Conservation (phyloP, 2,113 vertebrate species). For the Zapus hudsonius region DNA sequence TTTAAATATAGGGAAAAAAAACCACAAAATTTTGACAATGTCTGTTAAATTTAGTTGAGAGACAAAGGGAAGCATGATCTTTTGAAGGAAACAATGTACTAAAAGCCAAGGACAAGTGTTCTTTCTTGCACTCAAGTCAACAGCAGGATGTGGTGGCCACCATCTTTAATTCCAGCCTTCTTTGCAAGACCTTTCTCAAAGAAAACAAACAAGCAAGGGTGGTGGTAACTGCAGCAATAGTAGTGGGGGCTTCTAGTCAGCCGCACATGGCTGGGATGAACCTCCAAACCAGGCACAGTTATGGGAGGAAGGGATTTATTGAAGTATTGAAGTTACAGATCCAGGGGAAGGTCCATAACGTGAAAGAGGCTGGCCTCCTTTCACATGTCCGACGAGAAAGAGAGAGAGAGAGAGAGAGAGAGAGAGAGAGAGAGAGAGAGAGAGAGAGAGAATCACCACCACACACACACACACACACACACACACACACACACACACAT, state of each 20-base stretch:
- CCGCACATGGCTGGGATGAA: too few species aligned
- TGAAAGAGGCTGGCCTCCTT: too few species aligned
- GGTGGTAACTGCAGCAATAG: not conserved
- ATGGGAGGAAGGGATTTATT: too few species aligned
- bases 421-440: too few species aligned
- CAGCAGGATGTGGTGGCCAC: not conserved
- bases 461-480: too few species aligned
- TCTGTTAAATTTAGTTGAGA: slow-evolving; percentile 25
- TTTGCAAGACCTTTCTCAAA: not conserved
- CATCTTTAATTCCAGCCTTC: not conserved
- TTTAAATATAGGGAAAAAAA: slow-evolving; percentile 46
- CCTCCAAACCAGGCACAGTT: too few species aligned
- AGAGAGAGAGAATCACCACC: too few species aligned
- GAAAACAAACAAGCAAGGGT: not conserved
- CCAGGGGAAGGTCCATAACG: too few species aligned
- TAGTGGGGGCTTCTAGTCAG: slow-evolving; percentile 2
- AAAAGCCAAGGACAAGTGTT: slow-evolving; percentile 33
- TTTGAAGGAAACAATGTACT: slow-evolving; percentile 7
- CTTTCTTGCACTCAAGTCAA: slow-evolving; percentile 36
- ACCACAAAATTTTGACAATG: slow-evolving; percentile 30
- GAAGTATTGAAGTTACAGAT: too few species aligned
- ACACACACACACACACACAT: too few species aligned
- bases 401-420: too few species aligned
- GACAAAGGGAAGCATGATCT: not conserved
- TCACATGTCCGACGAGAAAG: too few species aligned